Evolutionary conservation across 2,888 invertebrate species (phyloP), one percentile per base, ranked within the genome.

Genomic region (Lepetodrilus schrolli): DNA sequence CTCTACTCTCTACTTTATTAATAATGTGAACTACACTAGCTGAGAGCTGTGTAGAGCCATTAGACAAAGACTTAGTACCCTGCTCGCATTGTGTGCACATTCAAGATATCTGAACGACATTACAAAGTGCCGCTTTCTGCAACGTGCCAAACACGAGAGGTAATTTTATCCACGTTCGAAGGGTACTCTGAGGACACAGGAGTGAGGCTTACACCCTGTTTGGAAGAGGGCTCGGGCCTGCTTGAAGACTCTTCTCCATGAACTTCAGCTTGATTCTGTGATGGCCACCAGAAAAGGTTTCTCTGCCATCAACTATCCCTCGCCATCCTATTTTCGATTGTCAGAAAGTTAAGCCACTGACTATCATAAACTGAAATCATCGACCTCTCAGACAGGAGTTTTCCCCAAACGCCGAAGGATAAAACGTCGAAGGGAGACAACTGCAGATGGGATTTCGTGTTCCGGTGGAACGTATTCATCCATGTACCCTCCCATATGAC

Each of bases 251-350:
- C 58, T 58, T 30, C 30, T 58, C 58, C 58, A 34, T 34, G 30
- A 34, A 5, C 30, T 34, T 30, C 26, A 58, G 30, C 17, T 34
- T 58, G 30, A 58, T 30, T 43, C 30, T 17, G 26, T 34, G 30
- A 26, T 58, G n/a, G 26, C 58, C 34, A 26, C 58, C 58, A 58
- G 58, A 58, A 58, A 58, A 34, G 58, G 17, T 58, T 58, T 34
- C 26, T 58, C 58, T n/a, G n/a, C n/a, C 58, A 58, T 30, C 34
- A 26, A 30, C 30, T 30, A 17, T 17, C 26, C 23, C 30, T 17
- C 30, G 26, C 58, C 26, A 58, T 58, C 58, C 58, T 58, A 58
- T 58, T 58, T 58, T 58, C 58, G 58, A 58, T 58, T 58, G 58
- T 58, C 26, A 30, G 17, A 34, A 58, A 58, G 58, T 30, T 30